Base-by-base conservation (phyloP, 2,888 invertebrate genomes). In the Arge pagana region DNA sequence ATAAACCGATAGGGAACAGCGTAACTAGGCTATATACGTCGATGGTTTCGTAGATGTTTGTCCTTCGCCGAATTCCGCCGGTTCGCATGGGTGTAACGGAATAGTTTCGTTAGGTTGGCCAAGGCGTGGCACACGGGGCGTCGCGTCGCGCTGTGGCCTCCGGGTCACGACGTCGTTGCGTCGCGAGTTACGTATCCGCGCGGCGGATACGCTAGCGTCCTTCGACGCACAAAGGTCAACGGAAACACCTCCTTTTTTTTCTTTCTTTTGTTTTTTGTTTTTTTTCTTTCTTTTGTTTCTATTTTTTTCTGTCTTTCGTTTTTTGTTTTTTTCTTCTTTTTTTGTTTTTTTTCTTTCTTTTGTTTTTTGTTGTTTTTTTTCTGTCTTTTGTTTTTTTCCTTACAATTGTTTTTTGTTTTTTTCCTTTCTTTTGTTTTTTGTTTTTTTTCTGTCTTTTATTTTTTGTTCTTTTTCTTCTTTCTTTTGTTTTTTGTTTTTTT, bases 121-220 rank as follows among this genome's bases (percentile, higher is more conserved):
- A 13, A 45, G 33, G 33, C 45, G 45, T 42, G 30, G 30, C 42
- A 30, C n/a, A n/a, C 16, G 10, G 35, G 33, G 33, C 45, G 45
- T 42, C 18, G 30, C 42, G 21, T 30, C 26, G 30, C 30, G 18
- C 30, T 28, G 13, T 13, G 28, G 28, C 31, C 42, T 42, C 31
- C 31, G 30, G 42, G 42, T 42, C 42, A 42, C 28, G 42, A 31
- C 19, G n/a, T n/a, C n/a, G n/a, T n/a, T n/a, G n/a, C n/a, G n/a
- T n/a, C n/a, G n/a, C n/a, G n/a, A n/a, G n/a, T n/a, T n/a, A n/a
- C n/a, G n/a, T n/a, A n/a, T n/a, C n/a, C n/a, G n/a, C n/a, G n/a
- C n/a, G n/a, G 58, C 52, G 13, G 43, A 31, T 19, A 48, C 23
- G 23, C 21, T 18, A 15, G 16, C 19, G 18, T 7, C 31, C 43